Evolutionary conservation across 2,113 vertebrate species (phyloP).

Genomic region (Chaenogobius annularis): DNA sequence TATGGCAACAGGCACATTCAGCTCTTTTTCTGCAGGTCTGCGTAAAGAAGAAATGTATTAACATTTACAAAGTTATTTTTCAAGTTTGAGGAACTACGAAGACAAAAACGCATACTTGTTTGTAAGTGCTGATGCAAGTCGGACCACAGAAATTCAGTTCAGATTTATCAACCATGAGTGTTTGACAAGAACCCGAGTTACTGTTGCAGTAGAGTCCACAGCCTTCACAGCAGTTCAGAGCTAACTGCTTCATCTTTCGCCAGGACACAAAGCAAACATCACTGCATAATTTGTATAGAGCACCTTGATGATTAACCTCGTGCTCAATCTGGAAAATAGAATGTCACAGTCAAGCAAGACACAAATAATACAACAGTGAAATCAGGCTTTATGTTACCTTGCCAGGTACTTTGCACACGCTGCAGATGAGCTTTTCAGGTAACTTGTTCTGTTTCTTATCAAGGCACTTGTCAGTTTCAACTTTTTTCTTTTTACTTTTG

Average conservation of each 20-base stretch:
- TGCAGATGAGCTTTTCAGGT: constrained; percentile 82
- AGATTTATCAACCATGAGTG: constrained; percentile 86
- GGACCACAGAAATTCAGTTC: constrained; percentile 93
- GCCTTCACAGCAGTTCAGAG: constrained; percentile 97
- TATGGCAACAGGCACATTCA: constrained; percentile 60
- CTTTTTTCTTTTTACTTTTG: constrained; percentile 78
- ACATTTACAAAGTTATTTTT: not conserved
- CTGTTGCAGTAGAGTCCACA: constrained; percentile 93
- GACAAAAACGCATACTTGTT: constrained; percentile 80
- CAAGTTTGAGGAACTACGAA: not conserved
- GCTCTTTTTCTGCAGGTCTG: constrained; percentile 62
- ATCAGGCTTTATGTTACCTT: constrained; percentile 74
- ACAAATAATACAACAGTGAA: not conserved
- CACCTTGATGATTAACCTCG: constrained; percentile 94
- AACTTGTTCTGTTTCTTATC: constrained; percentile 79
- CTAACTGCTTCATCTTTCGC: constrained; percentile 90
- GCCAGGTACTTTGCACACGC: constrained; percentile 87
- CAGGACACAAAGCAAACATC: constrained; percentile 92
- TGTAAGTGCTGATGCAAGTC: constrained; percentile 85
- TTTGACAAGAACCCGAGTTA: constrained; percentile 84
- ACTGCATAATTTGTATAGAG: constrained; percentile 92
- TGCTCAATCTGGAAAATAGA: constrained; percentile 83
- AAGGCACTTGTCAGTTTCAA: constrained; percentile 77
- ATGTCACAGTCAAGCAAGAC: not conserved
- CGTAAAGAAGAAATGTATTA: not conserved